Conservation (phyloP, 2,113 vertebrate genomes). For the Oxyruncus cristatus region DNA sequence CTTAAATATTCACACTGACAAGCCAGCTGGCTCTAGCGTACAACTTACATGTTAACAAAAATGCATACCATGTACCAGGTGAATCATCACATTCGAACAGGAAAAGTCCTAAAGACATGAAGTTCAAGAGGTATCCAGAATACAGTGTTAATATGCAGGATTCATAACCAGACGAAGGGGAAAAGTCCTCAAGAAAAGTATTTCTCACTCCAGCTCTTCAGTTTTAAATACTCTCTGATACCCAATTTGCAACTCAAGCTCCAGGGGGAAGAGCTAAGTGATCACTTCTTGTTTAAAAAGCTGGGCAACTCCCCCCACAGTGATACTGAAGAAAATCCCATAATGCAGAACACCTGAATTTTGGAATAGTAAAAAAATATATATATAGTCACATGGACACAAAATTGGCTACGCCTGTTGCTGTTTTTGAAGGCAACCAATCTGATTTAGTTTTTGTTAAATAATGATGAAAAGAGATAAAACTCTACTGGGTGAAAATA, state of each 20-base stretch:
- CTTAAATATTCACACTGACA: conserved; percentile 44
- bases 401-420: background rate
- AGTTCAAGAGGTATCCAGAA: conserved; percentile 38
- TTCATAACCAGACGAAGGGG: background rate
- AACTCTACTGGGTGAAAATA: background rate
- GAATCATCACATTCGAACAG: conserved; percentile 17
- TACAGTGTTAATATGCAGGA: background rate
- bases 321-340: background rate
- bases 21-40: conserved; percentile 15
- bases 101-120: background rate
- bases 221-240: background rate
- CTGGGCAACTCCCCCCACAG: background rate
- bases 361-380: background rate
- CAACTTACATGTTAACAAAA: conserved; percentile 30
- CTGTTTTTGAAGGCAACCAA: background rate
- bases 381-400: background rate
- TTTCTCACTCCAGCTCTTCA: background rate
- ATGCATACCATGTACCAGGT: background rate
- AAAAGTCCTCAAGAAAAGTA: background rate
- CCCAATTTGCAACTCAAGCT: background rate
- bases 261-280: background rate
- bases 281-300: background rate
- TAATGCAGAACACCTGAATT: background rate
- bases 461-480: background rate
- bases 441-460: background rate